Percentiles rank a stretch among this genome's conserved stretches.
phyloP scores from a whole-genome alignment of 2,888 invertebrate genomes.

The Pseudococcus jackbeardsleyi region DNA sequence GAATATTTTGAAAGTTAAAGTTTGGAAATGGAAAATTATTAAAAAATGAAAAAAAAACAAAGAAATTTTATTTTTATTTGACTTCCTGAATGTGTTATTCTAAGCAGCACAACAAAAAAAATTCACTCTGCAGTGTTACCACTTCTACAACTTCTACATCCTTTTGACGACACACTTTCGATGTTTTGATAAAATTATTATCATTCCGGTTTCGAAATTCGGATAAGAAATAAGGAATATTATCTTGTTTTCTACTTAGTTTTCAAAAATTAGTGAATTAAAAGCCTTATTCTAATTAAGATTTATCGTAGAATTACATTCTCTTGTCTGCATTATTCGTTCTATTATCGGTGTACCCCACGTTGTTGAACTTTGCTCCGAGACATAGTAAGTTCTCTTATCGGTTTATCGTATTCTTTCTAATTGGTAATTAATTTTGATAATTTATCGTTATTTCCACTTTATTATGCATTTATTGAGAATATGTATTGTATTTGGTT shows the following conservation, averaged over 20 bases:
- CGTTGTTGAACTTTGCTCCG: neutral
- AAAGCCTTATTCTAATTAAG: neutral
- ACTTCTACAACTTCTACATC: too few relatives aligned
- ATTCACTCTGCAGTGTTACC: too few relatives aligned
- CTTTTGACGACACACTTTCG: too few relatives aligned
- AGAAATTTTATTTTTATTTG: too few relatives aligned
- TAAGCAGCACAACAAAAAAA: too few relatives aligned
- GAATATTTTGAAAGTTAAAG: too few relatives aligned
- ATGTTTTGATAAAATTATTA: too few relatives aligned
- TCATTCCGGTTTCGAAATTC: too few relatives aligned
- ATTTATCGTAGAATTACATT: neutral
- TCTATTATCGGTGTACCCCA: neutral
- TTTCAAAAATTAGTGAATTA: neutral
- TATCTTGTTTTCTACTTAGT: neutral
- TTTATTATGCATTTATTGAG: neutral
- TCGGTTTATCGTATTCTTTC: neutral
- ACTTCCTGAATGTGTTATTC: too few relatives aligned
- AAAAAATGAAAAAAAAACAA: too few relatives aligned
- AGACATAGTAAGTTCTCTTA: neutral
- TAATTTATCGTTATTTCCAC: neutral
- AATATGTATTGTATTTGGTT: neutral
- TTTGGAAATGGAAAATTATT: neutral
- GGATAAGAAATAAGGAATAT: neutral
- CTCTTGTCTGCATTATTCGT: neutral
- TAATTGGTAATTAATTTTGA: slow-evolving; percentile 28